Evolutionary conservation across 2,797 vertebrate genomes (phyloP).

Genomic region (Uromys caudimaculatus): DNA sequence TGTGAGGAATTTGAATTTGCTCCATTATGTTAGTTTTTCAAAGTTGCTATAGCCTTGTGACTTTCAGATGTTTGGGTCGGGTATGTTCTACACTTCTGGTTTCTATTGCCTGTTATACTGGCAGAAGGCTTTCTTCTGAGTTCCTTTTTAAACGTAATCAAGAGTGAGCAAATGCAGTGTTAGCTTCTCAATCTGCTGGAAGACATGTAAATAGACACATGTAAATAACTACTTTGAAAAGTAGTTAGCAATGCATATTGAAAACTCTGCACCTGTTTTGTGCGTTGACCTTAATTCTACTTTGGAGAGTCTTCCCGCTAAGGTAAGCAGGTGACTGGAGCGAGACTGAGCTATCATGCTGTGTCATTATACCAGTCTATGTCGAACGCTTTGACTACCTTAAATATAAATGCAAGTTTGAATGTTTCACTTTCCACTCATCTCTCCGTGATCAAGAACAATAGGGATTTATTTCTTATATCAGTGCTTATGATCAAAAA

Average conservation of each 20-base stretch:
- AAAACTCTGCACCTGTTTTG: background rate
- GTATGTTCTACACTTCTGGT: background rate
- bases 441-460: conserved; percentile 1
- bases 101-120: background rate
- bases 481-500: conserved; percentile 19
- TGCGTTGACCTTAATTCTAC: conserved; percentile 18
- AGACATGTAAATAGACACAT: background rate
- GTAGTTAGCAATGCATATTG: background rate
- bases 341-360: background rate
- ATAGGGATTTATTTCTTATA: conserved; percentile 7
- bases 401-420: conserved; percentile 22
- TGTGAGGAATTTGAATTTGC: background rate
- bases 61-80: background rate
- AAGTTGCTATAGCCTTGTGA: background rate
- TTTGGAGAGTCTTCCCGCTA: background rate
- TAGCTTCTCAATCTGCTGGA: background rate
- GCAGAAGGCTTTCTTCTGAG: conserved; percentile 8
- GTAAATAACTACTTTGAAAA: too few relatives aligned
- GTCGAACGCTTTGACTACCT: conserved; percentile 45
- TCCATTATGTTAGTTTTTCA: background rate
- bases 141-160: conserved; percentile 13
- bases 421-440: background rate
- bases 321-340: background rate
- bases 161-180: background rate
- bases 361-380: conserved; percentile 36